A percentile compares a stretch with the other conserved stretches of the same genome.
These are phyloP conservation scores for Tetanocera ferruginea DNA, from an alignment of 2,888 invertebrate genomes.

Conservation along the genomic window DNA sequence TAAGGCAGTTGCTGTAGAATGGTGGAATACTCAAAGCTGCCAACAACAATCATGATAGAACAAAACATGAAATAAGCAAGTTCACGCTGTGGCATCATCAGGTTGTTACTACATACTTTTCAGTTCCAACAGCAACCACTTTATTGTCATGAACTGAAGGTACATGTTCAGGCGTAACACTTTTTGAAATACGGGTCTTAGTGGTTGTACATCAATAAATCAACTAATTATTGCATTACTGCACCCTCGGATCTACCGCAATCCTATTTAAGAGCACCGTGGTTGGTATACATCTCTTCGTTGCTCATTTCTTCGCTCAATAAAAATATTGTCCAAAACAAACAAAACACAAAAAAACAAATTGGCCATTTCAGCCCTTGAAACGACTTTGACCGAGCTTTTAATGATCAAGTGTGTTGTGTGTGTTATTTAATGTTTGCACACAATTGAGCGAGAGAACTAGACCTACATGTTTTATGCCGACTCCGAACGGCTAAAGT, in stretches of 20 bases:
- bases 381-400: too few species aligned
- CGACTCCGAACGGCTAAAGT: too few species aligned
- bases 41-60: background rate
- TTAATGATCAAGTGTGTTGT: too few species aligned
- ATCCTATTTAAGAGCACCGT: background rate
- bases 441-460: too few species aligned
- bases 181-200: background rate
- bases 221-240: slow-evolving; percentile 26
- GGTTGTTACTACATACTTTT: background rate
- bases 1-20: background rate
- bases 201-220: slow-evolving; percentile 25
- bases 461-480: too few species aligned
- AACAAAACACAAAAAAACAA: too few species aligned
- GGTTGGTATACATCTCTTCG: too few species aligned
- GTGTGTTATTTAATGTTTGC: too few species aligned
- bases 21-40: slow-evolving; percentile 15
- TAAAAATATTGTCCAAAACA: too few species aligned
- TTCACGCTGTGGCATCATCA: background rate
- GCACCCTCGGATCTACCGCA: background rate
- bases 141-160: background rate
- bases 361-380: too few species aligned
- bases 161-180: background rate
- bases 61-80: background rate
- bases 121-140: background rate
- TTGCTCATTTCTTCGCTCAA: too few species aligned